phyloP scores from a whole-genome alignment of 2,113 vertebrate species.

The Opisthocomus hoazin region DNA sequence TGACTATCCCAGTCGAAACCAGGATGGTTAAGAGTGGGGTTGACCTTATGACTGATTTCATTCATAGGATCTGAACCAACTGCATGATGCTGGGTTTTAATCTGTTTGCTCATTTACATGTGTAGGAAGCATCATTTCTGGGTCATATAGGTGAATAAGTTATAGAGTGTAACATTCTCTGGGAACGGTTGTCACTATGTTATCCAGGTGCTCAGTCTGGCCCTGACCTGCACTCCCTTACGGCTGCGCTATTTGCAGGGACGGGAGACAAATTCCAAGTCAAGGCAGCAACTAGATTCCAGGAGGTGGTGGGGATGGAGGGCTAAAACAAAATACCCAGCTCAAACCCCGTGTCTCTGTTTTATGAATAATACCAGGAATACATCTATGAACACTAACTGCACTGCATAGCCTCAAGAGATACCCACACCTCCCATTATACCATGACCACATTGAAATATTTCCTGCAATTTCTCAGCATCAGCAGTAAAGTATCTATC shows the following conservation, averaged over 20 bases:
- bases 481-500: constrained; percentile 21
- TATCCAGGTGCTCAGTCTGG: background rate
- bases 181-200: background rate
- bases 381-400: background rate
- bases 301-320: background rate
- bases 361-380: background rate
- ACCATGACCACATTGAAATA: background rate
- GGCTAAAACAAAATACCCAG: background rate
- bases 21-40: too few relatives aligned
- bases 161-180: background rate
- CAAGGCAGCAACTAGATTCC: background rate
- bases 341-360: background rate
- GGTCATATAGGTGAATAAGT: background rate
- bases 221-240: background rate
- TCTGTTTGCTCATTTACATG: background rate
- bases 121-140: background rate
- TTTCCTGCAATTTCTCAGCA: background rate
- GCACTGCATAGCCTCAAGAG: background rate
- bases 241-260: background rate
- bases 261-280: background rate
- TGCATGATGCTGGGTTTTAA: background rate
- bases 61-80: background rate
- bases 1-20: too few relatives aligned
- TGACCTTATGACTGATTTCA: background rate
- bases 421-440: background rate